Base-by-base conservation (phyloP, 1,140 invertebrate genomes). In the Gryllus bimaculatus region DNA sequence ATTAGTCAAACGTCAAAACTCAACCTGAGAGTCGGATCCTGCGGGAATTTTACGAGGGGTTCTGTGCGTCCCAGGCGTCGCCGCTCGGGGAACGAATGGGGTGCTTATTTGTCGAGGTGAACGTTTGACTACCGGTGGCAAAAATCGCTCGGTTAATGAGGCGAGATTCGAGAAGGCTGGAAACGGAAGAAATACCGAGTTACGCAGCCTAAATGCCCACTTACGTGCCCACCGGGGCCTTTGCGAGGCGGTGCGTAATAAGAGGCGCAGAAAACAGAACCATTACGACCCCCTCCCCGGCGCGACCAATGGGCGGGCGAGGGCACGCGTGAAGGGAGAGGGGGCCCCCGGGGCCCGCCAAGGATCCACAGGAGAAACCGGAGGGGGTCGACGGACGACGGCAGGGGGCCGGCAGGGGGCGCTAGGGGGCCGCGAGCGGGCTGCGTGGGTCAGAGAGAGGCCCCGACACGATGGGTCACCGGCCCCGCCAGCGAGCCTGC, bases 1-100 rank as follows among this genome's bases (percentile, higher is more conserved):
- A 66, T 66, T 66, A 66, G 54, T 66, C 54, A 66, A 66, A 66
- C 54, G 54, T 66, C 54, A 66, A 66, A 66, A 66, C 54, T 66
- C 54, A 13, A 10, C 10, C 10, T 66, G 26, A 10, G 54, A 10
- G 54, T 18, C 54, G 18, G 54, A 66, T 66, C 54, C 18, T 66
- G 54, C 18, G 10, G 7, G 54, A 66, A 66, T 66, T 66, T 66
- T 66, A 39, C 26, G 26, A 39, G 26, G 26, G 26, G 26, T 39
- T 39, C 26, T 39, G 26, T 66, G 7, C 18, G 54, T 13, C 54
- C 10, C 54, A 7, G 54, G 54, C 7, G 54, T 3, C 54, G 10
- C 10, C 54, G 54, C 10, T 66, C 10, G 18, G 54, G 0, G 54
- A 66, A 66, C 54, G 54, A 66, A 66, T 66, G 54, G 54, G 54